These are phyloP conservation scores for Rhinella marina DNA, from an alignment of 2,797 vertebrate species.

Conservation along the genomic window DNA sequence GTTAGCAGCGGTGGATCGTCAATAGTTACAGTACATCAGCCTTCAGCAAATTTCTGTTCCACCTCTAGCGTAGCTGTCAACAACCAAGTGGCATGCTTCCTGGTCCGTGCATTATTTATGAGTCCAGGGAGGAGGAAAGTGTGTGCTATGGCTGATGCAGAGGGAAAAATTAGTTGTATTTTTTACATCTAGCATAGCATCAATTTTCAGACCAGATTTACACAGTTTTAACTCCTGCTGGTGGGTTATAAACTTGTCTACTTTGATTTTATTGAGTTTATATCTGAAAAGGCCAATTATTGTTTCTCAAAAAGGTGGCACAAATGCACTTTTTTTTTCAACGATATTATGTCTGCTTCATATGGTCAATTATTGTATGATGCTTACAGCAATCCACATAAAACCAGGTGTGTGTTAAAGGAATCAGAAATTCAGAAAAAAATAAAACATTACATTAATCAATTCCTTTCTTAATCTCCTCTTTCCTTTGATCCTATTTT, in stretches of 20 bases:
- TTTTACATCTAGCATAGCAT: background rate
- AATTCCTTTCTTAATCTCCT: too few relatives aligned
- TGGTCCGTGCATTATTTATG: constrained; percentile 48
- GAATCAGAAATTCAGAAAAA: too few relatives aligned
- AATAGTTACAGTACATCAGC: constrained; percentile 46
- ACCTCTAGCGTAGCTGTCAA: constrained; percentile 47
- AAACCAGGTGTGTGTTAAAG: too few relatives aligned
- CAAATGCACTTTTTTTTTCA: too few relatives aligned
- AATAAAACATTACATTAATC: too few relatives aligned
- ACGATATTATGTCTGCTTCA: too few relatives aligned
- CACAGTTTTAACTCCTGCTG: background rate
- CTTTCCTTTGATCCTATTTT: too few relatives aligned
- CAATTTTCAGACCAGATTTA: background rate
- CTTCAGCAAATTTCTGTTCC: constrained; percentile 42
- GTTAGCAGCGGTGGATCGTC: constrained; percentile 34
- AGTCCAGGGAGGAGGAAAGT: constrained; percentile 11
- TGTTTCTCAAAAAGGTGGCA: background rate
- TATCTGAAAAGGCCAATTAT: background rate
- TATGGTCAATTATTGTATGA: background rate
- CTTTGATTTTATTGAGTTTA: background rate
- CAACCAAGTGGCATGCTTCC: constrained; percentile 37
- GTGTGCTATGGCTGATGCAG: background rate
- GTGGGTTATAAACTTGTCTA: background rate
- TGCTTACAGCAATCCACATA: too few relatives aligned
- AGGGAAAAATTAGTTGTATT: background rate